Percentiles rank a stretch among this genome's conserved stretches.
These are phyloP conservation scores for Crotalus viridis DNA, from an alignment of 2,113 vertebrate species.

Conservation along the genomic window DNA sequence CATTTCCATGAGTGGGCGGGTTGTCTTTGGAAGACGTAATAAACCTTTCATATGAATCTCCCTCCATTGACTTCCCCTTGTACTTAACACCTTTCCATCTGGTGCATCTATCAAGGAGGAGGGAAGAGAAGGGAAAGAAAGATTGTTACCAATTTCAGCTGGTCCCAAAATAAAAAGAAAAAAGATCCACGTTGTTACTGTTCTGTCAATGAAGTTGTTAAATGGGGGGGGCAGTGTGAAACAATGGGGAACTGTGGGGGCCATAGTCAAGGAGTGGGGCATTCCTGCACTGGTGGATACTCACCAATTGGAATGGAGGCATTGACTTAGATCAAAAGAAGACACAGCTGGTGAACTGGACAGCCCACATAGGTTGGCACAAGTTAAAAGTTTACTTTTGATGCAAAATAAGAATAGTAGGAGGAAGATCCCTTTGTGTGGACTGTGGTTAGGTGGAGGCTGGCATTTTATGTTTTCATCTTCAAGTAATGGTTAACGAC, in stretches of 20 bases:
- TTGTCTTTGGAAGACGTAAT: not conserved
- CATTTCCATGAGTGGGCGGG: not conserved
- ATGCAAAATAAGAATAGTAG: not conserved
- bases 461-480: not conserved
- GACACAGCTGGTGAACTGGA: not conserved
- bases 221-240: not conserved
- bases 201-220: not conserved
- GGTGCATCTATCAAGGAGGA: not conserved
- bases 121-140: not conserved
- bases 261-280: not conserved
- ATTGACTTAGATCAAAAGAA: not conserved
- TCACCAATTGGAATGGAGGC: not conserved
- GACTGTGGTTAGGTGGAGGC: not conserved
- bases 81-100: not conserved
- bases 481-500: not conserved
- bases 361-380: not conserved
- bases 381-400: not conserved
- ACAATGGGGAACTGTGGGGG: not conserved
- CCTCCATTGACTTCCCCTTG: not conserved
- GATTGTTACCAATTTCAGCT: not conserved
- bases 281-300: not conserved
- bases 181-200: not conserved
- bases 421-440: not conserved
- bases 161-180: not conserved
- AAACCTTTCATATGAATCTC: not conserved